Percentiles rank a stretch among this genome's conserved stretches.
phyloP scores from a whole-genome alignment of 2,797 vertebrate genomes.

The Spinus olivaceus region DNA sequence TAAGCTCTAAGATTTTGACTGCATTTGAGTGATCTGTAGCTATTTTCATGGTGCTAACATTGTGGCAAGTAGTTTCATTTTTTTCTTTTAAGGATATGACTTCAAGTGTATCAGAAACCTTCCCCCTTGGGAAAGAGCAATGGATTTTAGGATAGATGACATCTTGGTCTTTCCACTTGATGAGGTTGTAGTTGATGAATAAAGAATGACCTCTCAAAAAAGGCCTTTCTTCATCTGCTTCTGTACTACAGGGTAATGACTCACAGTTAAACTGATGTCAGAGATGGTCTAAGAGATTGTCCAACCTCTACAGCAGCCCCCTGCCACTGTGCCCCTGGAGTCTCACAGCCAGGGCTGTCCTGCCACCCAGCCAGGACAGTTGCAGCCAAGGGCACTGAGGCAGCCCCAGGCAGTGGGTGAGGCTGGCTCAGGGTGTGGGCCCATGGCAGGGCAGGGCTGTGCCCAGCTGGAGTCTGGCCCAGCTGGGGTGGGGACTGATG shows the following conservation, averaged over 20 bases:
- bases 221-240: neutral
- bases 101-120: neutral
- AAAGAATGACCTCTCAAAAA: slow-evolving; percentile 6
- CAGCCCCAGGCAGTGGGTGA: rapidly evolving
- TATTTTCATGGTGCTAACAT: neutral
- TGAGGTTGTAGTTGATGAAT: neutral
- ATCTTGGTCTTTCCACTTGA: neutral
- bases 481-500: neutral
- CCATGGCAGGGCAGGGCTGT: neutral
- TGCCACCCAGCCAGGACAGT: neutral
- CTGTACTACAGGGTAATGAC: neutral
- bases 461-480: neutral
- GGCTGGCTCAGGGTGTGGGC: neutral
- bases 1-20: neutral
- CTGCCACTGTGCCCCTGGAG: neutral
- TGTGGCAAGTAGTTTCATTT: neutral
- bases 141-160: neutral
- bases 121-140: neutral
- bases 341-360: neutral
- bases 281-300: neutral
- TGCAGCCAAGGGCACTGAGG: rapidly evolving
- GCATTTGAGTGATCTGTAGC: neutral
- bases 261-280: neutral
- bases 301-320: neutral
- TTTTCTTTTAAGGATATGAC: neutral